These are phyloP conservation scores for Microcebus griseorufus DNA, from an alignment of 2,113 vertebrate species.

Conservation along the genomic window DNA sequence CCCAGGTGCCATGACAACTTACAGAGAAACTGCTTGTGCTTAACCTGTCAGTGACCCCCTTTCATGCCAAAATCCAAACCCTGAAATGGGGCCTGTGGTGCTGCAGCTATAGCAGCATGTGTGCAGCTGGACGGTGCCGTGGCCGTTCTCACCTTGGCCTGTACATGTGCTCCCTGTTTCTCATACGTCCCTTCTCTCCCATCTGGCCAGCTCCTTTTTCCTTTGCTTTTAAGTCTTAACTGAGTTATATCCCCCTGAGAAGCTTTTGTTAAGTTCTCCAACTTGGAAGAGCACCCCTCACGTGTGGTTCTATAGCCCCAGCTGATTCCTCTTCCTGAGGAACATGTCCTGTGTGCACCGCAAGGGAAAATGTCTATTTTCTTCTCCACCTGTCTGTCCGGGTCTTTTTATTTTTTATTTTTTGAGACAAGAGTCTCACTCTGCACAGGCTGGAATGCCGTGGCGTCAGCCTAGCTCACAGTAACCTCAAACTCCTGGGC, in stretches of 20 bases:
- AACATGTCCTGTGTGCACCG: not conserved
- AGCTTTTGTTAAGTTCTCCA: not conserved
- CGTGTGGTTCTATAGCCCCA: not conserved
- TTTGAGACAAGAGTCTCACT: too few species aligned
- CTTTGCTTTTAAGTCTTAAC: not conserved
- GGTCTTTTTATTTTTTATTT: too few species aligned
- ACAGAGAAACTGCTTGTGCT: not conserved
- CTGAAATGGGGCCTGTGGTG: fast-evolving
- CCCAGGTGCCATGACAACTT: not conserved
- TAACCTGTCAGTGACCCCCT: not conserved
- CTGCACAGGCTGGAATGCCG: too few species aligned
- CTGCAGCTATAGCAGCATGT: fast-evolving
- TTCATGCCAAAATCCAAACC: not conserved
- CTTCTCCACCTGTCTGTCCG: too few species aligned
- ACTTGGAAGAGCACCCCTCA: not conserved
- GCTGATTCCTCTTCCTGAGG: not conserved
- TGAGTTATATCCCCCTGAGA: not conserved
- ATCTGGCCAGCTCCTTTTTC: not conserved
- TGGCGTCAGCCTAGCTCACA: too few species aligned
- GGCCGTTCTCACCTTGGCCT: not conserved
- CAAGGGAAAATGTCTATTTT: not conserved
- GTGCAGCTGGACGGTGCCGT: fast-evolving
- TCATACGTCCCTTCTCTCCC: not conserved
- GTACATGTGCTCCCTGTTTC: not conserved
- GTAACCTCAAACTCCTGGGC: too few species aligned